These are phyloP conservation scores for Neopipo cinnamomea DNA, from an alignment of 2,113 vertebrate species.

Conservation along the genomic window DNA sequence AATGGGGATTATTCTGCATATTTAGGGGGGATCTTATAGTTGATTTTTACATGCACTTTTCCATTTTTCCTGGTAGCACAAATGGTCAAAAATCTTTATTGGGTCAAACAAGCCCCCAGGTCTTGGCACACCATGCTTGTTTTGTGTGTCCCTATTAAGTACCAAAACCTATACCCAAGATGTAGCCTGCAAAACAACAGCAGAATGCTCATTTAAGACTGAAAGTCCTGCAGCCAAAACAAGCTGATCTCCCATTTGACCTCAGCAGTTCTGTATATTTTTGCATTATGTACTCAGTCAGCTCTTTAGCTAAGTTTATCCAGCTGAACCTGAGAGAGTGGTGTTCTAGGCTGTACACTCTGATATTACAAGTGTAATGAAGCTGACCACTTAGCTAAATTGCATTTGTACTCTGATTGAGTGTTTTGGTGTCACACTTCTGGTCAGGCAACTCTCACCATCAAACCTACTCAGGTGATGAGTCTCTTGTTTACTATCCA, in stretches of 20 bases:
- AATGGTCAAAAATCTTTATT: neutral
- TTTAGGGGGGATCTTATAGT: neutral
- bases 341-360: neutral
- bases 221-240: neutral
- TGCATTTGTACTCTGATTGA: neutral
- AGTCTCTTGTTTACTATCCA: neutral
- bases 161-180: neutral
- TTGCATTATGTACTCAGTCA: neutral
- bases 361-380: neutral
- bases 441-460: neutral
- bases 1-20: neutral
- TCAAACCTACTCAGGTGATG: neutral
- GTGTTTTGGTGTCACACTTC: neutral
- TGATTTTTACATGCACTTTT: neutral
- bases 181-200: neutral
- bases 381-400: neutral
- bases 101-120: neutral
- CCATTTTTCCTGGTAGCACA: neutral
- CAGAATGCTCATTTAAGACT: neutral
- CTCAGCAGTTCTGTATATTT: neutral
- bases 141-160: neutral
- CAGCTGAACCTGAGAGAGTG: neutral
- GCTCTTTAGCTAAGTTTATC: neutral
- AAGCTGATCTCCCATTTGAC: neutral
- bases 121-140: neutral